phyloP scores from a whole-genome alignment of 2,888 invertebrate species.

The Plebejus melissa region DNA sequence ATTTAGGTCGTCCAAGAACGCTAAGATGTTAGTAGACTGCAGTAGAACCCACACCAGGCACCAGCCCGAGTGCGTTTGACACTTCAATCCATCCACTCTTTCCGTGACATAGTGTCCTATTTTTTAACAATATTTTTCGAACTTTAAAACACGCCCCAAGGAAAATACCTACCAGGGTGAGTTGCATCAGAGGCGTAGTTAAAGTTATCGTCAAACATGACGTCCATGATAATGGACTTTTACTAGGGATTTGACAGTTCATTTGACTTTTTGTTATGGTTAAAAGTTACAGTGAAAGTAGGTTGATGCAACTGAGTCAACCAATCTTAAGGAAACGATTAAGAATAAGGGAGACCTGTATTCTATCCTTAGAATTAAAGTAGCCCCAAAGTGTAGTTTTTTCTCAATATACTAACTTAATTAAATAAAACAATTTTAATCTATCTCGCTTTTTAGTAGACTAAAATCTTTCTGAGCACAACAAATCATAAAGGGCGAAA shows the following conservation, averaged over 20 bases:
- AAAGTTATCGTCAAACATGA: no score
- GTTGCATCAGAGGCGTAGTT: no score
- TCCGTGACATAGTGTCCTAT: slow-evolving; percentile 21
- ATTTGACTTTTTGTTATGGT: no score
- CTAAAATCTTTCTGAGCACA: neutral
- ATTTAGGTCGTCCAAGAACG: neutral
- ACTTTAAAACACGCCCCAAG: neutral
- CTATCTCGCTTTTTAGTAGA: neutral
- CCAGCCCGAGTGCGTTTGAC: neutral
- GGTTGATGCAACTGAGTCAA: no score
- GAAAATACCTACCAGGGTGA: neutral
- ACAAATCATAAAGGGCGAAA: neutral
- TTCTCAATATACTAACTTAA: neutral
- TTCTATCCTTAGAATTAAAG: neutral
- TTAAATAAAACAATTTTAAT: neutral
- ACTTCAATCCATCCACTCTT: slow-evolving; percentile 11
- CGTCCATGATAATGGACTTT: no score
- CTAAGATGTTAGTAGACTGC: neutral
- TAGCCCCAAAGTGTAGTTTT: neutral
- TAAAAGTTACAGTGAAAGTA: no score
- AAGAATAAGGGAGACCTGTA: neutral
- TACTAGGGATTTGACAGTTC: no score
- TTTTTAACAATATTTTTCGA: slow-evolving; percentile 3
- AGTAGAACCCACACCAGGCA: neutral
- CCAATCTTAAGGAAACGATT: no score